These are phyloP conservation scores for Parambassis ranga DNA, from an alignment of 2,797 vertebrate species.

Conservation along the genomic window DNA sequence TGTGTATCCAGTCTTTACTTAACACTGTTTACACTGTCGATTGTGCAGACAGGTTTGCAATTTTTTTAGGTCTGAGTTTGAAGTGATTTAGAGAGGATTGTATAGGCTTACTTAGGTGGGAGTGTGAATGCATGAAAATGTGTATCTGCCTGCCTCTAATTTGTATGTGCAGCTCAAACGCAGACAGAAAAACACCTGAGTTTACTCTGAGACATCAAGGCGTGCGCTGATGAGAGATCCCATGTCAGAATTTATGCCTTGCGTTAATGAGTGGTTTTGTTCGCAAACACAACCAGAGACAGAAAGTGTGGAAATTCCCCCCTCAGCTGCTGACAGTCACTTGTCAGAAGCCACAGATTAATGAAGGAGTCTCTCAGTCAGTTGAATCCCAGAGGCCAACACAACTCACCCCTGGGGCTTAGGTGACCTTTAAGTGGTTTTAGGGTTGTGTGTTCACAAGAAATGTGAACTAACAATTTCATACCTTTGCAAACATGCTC, in stretches of 20 bases:
- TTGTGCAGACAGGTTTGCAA: slow-evolving; percentile 26
- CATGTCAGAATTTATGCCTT: slow-evolving; percentile 30
- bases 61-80: not conserved
- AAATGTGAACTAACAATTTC: not conserved
- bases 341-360: slow-evolving; percentile 67
- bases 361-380: slow-evolving; percentile 54
- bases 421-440: slow-evolving; percentile 5
- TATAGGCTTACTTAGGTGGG: not conserved
- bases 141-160: not conserved
- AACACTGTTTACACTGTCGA: slow-evolving; percentile 23
- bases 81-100: slow-evolving; percentile 15
- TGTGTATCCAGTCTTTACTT: slow-evolving; percentile 23
- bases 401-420: slow-evolving; percentile 7
- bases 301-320: slow-evolving; percentile 63
- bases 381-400: slow-evolving; percentile 17
- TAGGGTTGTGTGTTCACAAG: slow-evolving; percentile 4
- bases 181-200: slow-evolving; percentile 28
- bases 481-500: not conserved
- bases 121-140: slow-evolving; percentile 1
- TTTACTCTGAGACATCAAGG: slow-evolving; percentile 8
- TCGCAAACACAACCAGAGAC: slow-evolving; percentile 30
- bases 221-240: slow-evolving; percentile 46
- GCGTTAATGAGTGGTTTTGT: slow-evolving; percentile 58
- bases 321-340: slow-evolving; percentile 59
- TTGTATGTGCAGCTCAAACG: not conserved